These are phyloP conservation scores for Aptenodytes patagonicus DNA, from an alignment of 2,113 vertebrate species.

Conservation along the genomic window DNA sequence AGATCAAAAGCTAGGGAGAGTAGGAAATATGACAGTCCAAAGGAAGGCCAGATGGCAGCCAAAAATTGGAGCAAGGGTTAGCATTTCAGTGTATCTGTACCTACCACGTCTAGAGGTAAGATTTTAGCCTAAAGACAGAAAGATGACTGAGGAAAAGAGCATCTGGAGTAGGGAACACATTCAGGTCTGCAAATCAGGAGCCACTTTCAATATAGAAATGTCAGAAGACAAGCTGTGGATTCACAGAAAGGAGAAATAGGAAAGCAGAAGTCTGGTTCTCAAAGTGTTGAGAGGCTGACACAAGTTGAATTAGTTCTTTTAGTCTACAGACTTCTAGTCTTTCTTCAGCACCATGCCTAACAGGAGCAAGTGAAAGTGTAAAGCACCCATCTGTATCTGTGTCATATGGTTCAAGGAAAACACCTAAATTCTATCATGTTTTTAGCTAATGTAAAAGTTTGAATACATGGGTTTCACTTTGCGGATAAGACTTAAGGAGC, in stretches of 20 bases:
- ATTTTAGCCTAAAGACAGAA: not conserved
- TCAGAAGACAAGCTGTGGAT: not conserved
- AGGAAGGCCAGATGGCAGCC: not conserved
- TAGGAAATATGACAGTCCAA: not conserved
- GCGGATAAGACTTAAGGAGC: not conserved
- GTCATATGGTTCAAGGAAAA: not conserved
- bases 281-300: not conserved
- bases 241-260: not conserved
- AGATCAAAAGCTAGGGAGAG: not conserved
- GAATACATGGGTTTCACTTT: not conserved
- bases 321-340: not conserved
- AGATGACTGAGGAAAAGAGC: not conserved
- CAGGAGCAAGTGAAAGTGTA: not conserved
- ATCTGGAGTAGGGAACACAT: not conserved
- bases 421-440: not conserved
- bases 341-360: not conserved
- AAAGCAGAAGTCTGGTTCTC: not conserved
- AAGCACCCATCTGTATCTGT: rapidly evolving
- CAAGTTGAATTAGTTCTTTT: not conserved
- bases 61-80: not conserved
- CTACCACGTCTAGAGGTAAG: not conserved
- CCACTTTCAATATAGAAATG: not conserved
- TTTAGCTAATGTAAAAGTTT: not conserved
- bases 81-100: not conserved
- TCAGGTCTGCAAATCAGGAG: not conserved